Conservation (phyloP, 2,113 vertebrate species). For the Hyperoodon ampullatus region DNA sequence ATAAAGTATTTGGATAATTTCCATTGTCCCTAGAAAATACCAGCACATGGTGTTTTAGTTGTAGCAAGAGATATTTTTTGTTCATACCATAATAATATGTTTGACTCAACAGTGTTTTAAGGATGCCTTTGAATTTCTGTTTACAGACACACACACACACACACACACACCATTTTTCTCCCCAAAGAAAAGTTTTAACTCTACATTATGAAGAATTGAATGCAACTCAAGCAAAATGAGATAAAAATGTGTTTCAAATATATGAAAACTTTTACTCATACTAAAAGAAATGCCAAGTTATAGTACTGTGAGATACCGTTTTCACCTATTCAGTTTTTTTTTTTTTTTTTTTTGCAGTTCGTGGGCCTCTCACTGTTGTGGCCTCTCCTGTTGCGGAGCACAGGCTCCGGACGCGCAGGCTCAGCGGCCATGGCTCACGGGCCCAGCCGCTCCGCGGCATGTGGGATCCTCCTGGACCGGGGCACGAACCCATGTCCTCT, state of each 20-base stretch:
- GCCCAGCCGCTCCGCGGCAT: no score
- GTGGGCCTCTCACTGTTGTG: no score
- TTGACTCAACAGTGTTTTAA: slow-evolving; percentile 19
- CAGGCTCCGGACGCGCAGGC: no score
- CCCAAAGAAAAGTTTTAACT: slow-evolving; percentile 8
- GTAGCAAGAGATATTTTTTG: not conserved
- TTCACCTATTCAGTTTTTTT: slow-evolving; percentile 33
- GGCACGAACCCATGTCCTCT: no score
- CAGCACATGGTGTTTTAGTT: not conserved
- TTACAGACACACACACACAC: not conserved
- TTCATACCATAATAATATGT: not conserved
- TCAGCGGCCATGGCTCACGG: no score
- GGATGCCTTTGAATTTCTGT: slow-evolving; percentile 33
- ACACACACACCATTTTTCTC: not conserved
- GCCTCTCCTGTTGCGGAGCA: no score
- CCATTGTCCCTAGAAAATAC: slow-evolving; percentile 23
- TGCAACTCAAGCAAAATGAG: not conserved
- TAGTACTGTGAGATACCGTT: not conserved
- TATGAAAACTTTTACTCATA: not conserved
- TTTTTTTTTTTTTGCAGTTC: no score
- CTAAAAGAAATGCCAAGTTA: slow-evolving; percentile 39
- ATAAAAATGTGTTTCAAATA: slow-evolving; percentile 19
- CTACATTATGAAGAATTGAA: not conserved
- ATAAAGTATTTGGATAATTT: slow-evolving; percentile 22
- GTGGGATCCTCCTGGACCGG: no score